Conservation (phyloP, 2,888 invertebrate species). For the Cryptophagus acutangulus region DNA sequence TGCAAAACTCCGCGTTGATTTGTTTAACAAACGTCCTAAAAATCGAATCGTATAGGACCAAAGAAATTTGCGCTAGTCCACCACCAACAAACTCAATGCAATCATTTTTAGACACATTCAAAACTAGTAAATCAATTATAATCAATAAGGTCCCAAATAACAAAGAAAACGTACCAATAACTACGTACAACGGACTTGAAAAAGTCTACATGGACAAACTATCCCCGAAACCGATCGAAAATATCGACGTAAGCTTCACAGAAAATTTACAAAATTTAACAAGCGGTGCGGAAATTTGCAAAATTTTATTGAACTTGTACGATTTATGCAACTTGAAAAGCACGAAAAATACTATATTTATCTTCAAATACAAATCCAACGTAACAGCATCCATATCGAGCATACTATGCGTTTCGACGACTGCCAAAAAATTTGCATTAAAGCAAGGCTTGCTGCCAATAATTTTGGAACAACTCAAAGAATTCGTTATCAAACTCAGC, state of each 20-base stretch:
- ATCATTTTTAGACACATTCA: no score
- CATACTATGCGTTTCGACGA: constrained; percentile 47
- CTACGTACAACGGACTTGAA: no score
- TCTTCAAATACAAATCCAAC: constrained; percentile 42
- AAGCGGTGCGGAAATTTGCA: constrained; percentile 50
- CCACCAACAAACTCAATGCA: no score
- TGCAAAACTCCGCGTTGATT: constrained; percentile 36
- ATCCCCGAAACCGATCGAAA: no score
- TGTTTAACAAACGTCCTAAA: constrained; percentile 32
- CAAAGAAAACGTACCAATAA: no score
- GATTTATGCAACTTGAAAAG: constrained; percentile 45
- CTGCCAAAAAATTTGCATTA: constrained; percentile 49
- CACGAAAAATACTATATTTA: constrained; percentile 30
- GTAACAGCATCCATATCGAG: constrained; percentile 47
- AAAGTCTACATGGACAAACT: no score
- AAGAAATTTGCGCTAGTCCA: no score
- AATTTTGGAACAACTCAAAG: constrained; percentile 46
- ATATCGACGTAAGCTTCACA: no score
- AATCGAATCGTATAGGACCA: constrained; percentile 24
- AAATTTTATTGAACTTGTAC: constrained; percentile 47
- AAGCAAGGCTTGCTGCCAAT: constrained; percentile 43
- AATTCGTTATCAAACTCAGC: constrained; percentile 48
- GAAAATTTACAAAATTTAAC: no score
- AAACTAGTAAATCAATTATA: no score
- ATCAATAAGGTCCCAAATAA: no score